Evolutionary conservation across 2,888 invertebrate species (phyloP).

Genomic region (Chirona hameri): DNA sequence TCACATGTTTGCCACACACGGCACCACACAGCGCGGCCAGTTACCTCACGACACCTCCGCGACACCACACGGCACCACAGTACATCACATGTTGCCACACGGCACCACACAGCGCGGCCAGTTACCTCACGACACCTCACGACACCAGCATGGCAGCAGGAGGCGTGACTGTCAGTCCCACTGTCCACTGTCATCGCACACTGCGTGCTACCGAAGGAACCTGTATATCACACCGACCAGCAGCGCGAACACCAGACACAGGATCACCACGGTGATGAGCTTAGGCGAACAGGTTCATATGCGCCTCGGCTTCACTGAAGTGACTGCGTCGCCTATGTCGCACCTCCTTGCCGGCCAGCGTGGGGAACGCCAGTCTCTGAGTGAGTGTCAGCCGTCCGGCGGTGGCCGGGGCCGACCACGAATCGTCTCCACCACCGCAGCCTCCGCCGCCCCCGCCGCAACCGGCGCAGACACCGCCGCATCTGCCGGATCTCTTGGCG

Average conservation of each 20-base stretch:
- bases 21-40: no score
- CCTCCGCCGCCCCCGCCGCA: not conserved
- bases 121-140: no score
- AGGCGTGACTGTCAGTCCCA: no score
- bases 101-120: no score
- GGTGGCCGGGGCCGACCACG: conserved; percentile 35
- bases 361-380: conserved; percentile 38
- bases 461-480: not conserved
- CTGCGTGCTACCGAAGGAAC: conserved; percentile 25
- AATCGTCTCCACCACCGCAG: conserved; percentile 30
- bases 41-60: no score
- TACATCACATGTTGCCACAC: no score
- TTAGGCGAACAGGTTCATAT: conserved; percentile 71
- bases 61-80: no score
- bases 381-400: conserved; percentile 39
- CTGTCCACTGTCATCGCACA: not conserved
- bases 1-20: no score
- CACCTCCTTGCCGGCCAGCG: conserved; percentile 37
- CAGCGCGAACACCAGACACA: conserved; percentile 38
- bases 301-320: conserved; percentile 76
- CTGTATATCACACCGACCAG: conserved; percentile 38
- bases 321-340: conserved; percentile 45
- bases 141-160: no score
- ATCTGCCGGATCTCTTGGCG: no score
- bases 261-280: conserved; percentile 38